Evolutionary conservation across 64 coral and sea anemone species (phyloP).

Genomic region (Actinia tenebrosa): DNA sequence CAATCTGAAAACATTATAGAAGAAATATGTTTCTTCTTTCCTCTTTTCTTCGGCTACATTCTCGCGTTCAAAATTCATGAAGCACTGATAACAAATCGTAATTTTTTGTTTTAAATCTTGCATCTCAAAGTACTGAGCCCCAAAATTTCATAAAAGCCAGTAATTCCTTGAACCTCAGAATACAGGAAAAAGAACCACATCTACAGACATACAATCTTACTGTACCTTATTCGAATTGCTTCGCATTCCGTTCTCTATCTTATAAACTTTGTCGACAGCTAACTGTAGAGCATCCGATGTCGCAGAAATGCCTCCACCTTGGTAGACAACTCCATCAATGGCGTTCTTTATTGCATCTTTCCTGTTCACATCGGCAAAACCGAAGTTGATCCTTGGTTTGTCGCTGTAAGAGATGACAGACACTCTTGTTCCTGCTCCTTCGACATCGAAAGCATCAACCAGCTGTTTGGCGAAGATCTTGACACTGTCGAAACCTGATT

Average conservation of each 20-base stretch:
- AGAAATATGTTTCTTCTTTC: no score
- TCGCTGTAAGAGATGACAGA: slow-evolving; percentile 42
- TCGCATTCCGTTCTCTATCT: slow-evolving; percentile 6
- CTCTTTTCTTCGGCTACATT: no score
- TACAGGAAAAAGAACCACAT: no score
- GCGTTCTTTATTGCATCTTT: slow-evolving; percentile 6
- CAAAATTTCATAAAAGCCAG: no score
- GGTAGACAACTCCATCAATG: not conserved
- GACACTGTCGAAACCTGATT: slow-evolving; percentile 14
- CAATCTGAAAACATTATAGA: no score
- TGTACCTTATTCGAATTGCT: slow-evolving; percentile 14
- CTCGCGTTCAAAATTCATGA: no score
- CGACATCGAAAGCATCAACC: slow-evolving; percentile 39
- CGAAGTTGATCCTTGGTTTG: not conserved
- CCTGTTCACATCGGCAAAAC: slow-evolving; percentile 8
- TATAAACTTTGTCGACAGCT: slow-evolving; percentile 14
- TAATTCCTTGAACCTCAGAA: no score
- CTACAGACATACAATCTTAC: not conserved
- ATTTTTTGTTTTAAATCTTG: no score
- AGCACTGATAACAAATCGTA: no score
- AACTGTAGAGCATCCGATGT: not conserved
- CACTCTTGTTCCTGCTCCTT: slow-evolving; percentile 20
- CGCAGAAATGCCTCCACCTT: not conserved
- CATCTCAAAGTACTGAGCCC: no score
- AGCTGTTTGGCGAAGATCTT: slow-evolving; percentile 38